A percentile compares a stretch with the other conserved stretches of the same genome.
These are phyloP conservation scores for Cichlasoma orientale DNA, from an alignment of 2,797 vertebrate genomes.

Conservation along the genomic window DNA sequence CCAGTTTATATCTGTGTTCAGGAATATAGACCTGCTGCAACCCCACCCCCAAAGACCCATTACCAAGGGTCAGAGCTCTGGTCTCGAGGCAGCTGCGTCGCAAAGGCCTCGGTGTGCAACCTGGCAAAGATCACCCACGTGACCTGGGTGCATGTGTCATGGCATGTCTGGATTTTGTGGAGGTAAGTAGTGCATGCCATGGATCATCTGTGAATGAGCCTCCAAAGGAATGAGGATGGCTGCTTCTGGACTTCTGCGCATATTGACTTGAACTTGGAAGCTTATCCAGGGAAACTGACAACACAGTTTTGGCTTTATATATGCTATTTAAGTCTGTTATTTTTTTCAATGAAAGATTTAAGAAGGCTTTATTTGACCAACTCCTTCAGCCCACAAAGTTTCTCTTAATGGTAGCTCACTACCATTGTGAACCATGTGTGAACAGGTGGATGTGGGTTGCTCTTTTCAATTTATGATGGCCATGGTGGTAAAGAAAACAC, in stretches of 20 bases:
- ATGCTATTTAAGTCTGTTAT: background rate
- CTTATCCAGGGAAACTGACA: slow-evolving; percentile 14
- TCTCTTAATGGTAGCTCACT: background rate
- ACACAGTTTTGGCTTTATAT: background rate
- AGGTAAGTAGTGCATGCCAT: slow-evolving; percentile 11
- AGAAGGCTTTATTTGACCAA: background rate
- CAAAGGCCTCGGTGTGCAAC: slow-evolving; percentile 29
- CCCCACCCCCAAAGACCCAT: slow-evolving; percentile 44
- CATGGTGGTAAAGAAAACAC: background rate
- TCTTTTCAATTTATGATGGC: background rate
- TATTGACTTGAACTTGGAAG: slow-evolving; percentile 14
- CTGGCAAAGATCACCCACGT: slow-evolving; percentile 53
- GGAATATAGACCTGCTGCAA: background rate
- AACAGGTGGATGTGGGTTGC: background rate
- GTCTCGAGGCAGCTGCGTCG: slow-evolving; percentile 30
- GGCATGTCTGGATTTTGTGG: background rate
- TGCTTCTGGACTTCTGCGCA: slow-evolving; percentile 15
- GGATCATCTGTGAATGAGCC: background rate
- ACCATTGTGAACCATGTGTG: too few species aligned
- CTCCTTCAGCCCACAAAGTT: background rate
- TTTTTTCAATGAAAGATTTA: background rate
- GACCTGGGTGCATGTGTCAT: slow-evolving; percentile 36
- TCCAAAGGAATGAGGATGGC: background rate
- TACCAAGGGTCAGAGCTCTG: slow-evolving; percentile 56
- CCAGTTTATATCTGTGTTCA: slow-evolving; percentile 56